Percentiles rank a stretch among this genome's conserved stretches.
These are phyloP conservation scores for Cololabis saira DNA, from an alignment of 2,113 vertebrate species.

Conservation along the genomic window DNA sequence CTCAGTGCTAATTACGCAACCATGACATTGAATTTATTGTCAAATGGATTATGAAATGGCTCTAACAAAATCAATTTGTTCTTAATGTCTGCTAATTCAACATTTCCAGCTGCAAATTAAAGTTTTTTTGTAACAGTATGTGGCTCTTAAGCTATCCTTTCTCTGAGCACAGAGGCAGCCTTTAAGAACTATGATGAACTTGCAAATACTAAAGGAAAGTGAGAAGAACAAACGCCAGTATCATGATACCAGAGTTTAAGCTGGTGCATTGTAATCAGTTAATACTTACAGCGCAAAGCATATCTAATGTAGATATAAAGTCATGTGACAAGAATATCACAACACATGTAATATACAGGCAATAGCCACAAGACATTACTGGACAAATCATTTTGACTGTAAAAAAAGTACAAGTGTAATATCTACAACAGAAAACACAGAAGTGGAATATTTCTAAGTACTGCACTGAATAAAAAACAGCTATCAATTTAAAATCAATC, in stretches of 20 bases:
- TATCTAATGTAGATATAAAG: background rate
- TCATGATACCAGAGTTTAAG: too few relatives aligned
- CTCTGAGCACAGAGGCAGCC: background rate
- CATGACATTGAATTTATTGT: background rate
- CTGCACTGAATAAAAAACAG: background rate
- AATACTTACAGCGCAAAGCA: conserved; percentile 10
- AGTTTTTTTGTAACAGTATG: background rate
- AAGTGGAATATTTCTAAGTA: too few relatives aligned
- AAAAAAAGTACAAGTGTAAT: conserved; percentile 12
- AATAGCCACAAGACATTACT: background rate
- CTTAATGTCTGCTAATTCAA: background rate
- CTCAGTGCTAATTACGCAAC: background rate
- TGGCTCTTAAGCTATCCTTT: background rate
- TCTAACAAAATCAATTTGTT: background rate
- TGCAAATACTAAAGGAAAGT: background rate
- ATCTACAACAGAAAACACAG: background rate
- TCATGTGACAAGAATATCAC: background rate
- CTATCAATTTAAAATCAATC: background rate
- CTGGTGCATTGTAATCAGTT: background rate
- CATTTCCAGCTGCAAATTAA: background rate
- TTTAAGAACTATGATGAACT: background rate
- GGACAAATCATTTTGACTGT: background rate
- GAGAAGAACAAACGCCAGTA: background rate
- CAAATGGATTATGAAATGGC: background rate
- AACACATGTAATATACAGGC: conserved; percentile 1